Base-by-base conservation (phyloP, 2,797 vertebrate genomes). In the Micrastur ruficollis region DNA sequence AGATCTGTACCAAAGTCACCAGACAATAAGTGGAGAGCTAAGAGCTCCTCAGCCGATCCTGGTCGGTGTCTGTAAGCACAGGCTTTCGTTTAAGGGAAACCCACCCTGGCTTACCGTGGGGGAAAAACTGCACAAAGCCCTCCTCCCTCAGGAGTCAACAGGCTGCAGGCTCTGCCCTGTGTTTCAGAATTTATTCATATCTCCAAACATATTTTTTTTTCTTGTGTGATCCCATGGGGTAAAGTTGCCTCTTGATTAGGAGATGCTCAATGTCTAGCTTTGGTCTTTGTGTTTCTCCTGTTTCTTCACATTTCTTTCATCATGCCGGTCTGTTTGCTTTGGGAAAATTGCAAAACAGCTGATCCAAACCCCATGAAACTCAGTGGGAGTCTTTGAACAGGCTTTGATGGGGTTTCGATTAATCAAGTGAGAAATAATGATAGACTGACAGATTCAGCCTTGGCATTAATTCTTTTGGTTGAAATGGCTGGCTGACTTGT, bases 391-490 rank as follows among this genome's bases (percentile, higher is more conserved):
- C 81, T 93, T 55, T 85, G 88, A 88, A 34, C 10, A 20, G 36
- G 42, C 80, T 95, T 91, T 95, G 91, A 91, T 95, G 81, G 44
- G 52, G 81, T 61, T 95, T 86, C 67, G 81, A 62, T 83, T 75
- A 80, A 80, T 61, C 66, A 74, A 91, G 52, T 42, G 31, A 65
- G 72, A 91, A 73, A 50, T 55, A 50, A 73, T 8, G n/a, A 42
- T 16, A 68, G 66, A 73, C 71, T 82, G 49, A 42, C 70, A 78
- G 84, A 73, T 29, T 40, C 50, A 59, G 71, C 56, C 70, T 65
- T 82, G 75, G 66, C 66, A 68, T 70, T 9, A 46, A 14, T 81
- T 38, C 44, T 71, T 47, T 53, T 29, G 55, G 65, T 50, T 40
- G 65, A 34, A 68, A 81, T n/a, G 61, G 9, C 66, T 55, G 71